Base-by-base conservation (phyloP, 1,140 invertebrate genomes). In the Latrodectus geometricus region DNA sequence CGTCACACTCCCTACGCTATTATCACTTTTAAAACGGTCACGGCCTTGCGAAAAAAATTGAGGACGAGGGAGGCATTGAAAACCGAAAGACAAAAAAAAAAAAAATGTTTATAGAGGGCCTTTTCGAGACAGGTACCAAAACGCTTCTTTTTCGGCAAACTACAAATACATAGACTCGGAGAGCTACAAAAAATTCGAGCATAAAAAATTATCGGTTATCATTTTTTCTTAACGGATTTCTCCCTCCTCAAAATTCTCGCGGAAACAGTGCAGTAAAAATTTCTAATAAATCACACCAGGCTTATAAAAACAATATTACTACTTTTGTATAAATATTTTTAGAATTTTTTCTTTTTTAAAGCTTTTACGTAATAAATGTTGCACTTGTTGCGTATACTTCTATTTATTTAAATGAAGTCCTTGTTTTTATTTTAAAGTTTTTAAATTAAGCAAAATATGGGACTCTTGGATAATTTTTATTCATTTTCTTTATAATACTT, bases 11-110 rank as follows among this genome's bases (percentile, higher is more conserved):
- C 83, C 35, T 52, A 73, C 76, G 85, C 77, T 87, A 87, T 87
- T 87, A 87, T 87, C 85, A 75, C 85, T 87, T 87, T 87, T 87
- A 87, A 87, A 87, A 87, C 85, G 85, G 85, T 87, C 85, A 79
- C 54, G 69, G 76, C 56, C 75, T 72, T 48, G 68, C 17, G 72
- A 52, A 72, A 86, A 86, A 78, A 86, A 76, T 54, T 48, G 12
- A 75, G 21, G 15, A 17, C 56, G 17, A 20, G 61, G 21, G 50
- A 50, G 48, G 68, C 56, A 69, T 35, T 5, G 35, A 35, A 74
- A 70, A 85, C 65, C 74, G 8, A 77, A 52, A 73, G 76, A 87
- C 69, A 87, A 80, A 50, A 76, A 8, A 73, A 80, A 86, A 86
- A 69, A 80, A 87, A 87, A 87, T 80, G 70, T 87, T 87, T 75